Conservation (phyloP, 2,113 vertebrate genomes). For the Ciconia maguari region DNA sequence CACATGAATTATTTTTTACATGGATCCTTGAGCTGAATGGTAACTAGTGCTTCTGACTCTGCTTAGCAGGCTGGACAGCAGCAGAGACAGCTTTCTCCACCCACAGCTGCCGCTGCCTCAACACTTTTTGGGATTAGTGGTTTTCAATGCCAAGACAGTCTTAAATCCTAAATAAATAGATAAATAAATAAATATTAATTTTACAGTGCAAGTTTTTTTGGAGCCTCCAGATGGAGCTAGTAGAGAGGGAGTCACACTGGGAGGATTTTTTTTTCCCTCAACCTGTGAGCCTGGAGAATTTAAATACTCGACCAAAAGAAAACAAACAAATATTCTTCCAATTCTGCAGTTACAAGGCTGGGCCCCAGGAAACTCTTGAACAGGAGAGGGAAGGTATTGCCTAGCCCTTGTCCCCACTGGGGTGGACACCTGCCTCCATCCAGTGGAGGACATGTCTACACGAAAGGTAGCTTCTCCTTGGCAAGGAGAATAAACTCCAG, state of each 20-base stretch:
- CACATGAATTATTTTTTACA: not conserved
- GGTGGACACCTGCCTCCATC: not conserved
- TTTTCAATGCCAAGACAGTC: not conserved
- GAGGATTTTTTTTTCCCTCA: not conserved
- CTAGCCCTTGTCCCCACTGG: rapidly evolving
- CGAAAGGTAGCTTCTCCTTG: not conserved
- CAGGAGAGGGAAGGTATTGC: not conserved
- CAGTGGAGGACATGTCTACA: not conserved
- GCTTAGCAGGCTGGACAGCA: rapidly evolving
- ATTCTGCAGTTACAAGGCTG: not conserved
- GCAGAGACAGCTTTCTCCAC: not conserved
- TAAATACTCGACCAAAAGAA: not conserved
- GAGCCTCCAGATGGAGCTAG: constrained; percentile 51
- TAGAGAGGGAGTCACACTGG: not conserved
- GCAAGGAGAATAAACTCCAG: not conserved
- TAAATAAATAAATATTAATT: not conserved
- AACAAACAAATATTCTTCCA: not conserved
- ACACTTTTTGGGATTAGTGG: not conserved
- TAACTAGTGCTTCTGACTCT: not conserved
- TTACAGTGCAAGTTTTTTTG: not conserved
- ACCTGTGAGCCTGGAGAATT: not conserved
- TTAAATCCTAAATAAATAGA: not conserved
- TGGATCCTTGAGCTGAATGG: not conserved
- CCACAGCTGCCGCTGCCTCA: not conserved
- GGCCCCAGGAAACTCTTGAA: not conserved